Conservation (phyloP, 1,140 invertebrate species). For the Aphaenogaster ashmeadi region DNA sequence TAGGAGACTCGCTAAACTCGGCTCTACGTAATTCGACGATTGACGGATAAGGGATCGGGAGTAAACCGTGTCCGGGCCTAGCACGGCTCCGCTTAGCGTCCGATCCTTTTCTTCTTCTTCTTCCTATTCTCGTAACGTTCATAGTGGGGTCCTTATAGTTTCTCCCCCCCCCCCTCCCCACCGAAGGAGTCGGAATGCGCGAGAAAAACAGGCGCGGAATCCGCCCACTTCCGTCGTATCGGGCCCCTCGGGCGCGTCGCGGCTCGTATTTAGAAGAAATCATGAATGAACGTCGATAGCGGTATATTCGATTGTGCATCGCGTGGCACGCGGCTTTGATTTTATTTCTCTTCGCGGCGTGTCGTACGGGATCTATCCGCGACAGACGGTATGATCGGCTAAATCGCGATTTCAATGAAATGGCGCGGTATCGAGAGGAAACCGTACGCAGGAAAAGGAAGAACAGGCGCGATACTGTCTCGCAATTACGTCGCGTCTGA, state of each 20-base stretch:
- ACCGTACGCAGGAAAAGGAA: not conserved
- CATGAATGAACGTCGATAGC: slow-evolving; percentile 49
- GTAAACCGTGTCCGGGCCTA: slow-evolving; percentile 22
- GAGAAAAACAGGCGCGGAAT: slow-evolving; percentile 55
- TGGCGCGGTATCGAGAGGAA: not conserved
- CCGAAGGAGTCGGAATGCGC: not conserved
- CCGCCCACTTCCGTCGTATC: slow-evolving; percentile 54
- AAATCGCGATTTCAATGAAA: slow-evolving; percentile 26
- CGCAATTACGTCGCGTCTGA: slow-evolving; percentile 26
- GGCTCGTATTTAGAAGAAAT: slow-evolving; percentile 61
- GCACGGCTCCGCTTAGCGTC: not conserved
- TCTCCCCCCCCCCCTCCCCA: not conserved
- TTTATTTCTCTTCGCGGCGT: not conserved
- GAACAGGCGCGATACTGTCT: slow-evolving; percentile 32
- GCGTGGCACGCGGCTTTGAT: not conserved
- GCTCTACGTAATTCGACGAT: slow-evolving; percentile 73
- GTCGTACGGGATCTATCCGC: slow-evolving; percentile 12
- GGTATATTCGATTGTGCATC: not conserved
- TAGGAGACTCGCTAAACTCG: slow-evolving; percentile 66
- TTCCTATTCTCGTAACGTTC: not conserved
- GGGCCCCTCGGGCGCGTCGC: not conserved
- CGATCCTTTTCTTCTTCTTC: slow-evolving; percentile 24
- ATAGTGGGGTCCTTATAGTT: slow-evolving; percentile 9
- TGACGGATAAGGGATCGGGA: slow-evolving; percentile 68
- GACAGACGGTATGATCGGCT: not conserved